phyloP scores from a whole-genome alignment of 1,140 invertebrate genomes.

The Gonioctena quinquepunctata region DNA sequence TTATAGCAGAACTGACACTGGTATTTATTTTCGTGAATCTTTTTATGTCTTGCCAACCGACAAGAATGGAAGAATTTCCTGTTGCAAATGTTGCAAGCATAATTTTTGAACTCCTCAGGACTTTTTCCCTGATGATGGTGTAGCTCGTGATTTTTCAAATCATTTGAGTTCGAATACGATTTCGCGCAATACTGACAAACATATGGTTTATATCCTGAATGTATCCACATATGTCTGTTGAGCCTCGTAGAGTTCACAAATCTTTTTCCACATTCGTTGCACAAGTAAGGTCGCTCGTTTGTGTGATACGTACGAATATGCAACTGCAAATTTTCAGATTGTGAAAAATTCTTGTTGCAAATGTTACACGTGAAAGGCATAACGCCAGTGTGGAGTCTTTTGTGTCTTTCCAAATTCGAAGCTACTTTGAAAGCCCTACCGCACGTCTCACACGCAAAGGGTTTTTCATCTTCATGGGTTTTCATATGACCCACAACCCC shows the following conservation, averaged over 20 bases:
- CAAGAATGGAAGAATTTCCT: constrained; percentile 47
- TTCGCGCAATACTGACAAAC: constrained; percentile 45
- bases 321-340: constrained; percentile 46
- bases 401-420: constrained; percentile 48
- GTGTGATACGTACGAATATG: constrained; percentile 62
- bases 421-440: constrained; percentile 49
- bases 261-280: constrained; percentile 63
- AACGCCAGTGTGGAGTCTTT: constrained; percentile 66
- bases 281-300: constrained; percentile 67
- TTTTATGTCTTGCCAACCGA: constrained; percentile 43
- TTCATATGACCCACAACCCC: constrained; percentile 48
- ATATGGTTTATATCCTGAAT: constrained; percentile 50
- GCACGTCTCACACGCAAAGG: constrained; percentile 48
- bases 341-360: constrained; percentile 65
- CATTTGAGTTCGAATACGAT: constrained; percentile 46
- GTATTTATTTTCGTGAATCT: constrained; percentile 37
- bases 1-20: constrained; percentile 36
- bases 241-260: constrained; percentile 46
- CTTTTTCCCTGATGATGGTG: constrained; percentile 39
- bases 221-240: constrained; percentile 46
- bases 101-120: constrained; percentile 36
- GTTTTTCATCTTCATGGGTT: constrained; percentile 47
- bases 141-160: constrained; percentile 45
- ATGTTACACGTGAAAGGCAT: constrained; percentile 67
- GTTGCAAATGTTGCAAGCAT: constrained; percentile 42